These are phyloP conservation scores for Serripes groenlandicus DNA, from an alignment of 2,888 invertebrate species.

Conservation along the genomic window DNA sequence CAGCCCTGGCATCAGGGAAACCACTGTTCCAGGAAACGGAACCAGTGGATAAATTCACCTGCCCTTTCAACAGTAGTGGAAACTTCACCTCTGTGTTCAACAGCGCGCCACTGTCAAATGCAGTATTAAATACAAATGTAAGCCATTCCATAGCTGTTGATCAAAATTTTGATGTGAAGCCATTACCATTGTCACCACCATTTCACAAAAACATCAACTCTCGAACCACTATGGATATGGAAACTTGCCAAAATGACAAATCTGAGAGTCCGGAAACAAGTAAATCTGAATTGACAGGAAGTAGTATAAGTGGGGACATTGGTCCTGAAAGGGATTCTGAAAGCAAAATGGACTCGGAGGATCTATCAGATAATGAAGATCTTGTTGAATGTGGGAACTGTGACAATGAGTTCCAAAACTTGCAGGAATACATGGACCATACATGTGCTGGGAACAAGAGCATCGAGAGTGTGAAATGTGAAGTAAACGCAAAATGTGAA, in stretches of 20 bases:
- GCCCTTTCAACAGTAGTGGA: slow-evolving; percentile 51
- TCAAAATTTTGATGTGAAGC: slow-evolving; percentile 8
- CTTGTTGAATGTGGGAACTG: slow-evolving; percentile 80
- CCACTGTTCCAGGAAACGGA: slow-evolving; percentile 57
- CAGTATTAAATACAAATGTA: slow-evolving; percentile 49
- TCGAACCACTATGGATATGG: background rate
- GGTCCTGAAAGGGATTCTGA: slow-evolving; percentile 28
- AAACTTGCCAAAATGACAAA: background rate
- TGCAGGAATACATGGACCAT: slow-evolving; percentile 80
- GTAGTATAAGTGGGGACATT: slow-evolving; percentile 7
- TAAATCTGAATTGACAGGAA: background rate
- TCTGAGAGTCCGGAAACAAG: slow-evolving; percentile 5
- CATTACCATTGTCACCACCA: slow-evolving; percentile 10
- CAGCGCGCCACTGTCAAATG: slow-evolving; percentile 39
- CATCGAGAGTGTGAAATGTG: slow-evolving; percentile 22
- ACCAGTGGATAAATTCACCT: slow-evolving; percentile 43
- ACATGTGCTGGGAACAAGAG: slow-evolving; percentile 72
- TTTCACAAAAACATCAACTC: slow-evolving; percentile 33
- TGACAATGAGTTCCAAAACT: slow-evolving; percentile 76
- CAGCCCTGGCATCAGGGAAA: slow-evolving; percentile 43
- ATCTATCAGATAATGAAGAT: slow-evolving; percentile 71
- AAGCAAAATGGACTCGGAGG: slow-evolving; percentile 39
- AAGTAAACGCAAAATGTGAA: background rate
- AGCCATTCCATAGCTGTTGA: slow-evolving; percentile 54
- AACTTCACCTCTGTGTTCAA: slow-evolving; percentile 55